Evolutionary conservation across 1,140 invertebrate species (phyloP), one percentile per base, ranked within the genome.

Genomic region (Drosophila nannoptera): DNA sequence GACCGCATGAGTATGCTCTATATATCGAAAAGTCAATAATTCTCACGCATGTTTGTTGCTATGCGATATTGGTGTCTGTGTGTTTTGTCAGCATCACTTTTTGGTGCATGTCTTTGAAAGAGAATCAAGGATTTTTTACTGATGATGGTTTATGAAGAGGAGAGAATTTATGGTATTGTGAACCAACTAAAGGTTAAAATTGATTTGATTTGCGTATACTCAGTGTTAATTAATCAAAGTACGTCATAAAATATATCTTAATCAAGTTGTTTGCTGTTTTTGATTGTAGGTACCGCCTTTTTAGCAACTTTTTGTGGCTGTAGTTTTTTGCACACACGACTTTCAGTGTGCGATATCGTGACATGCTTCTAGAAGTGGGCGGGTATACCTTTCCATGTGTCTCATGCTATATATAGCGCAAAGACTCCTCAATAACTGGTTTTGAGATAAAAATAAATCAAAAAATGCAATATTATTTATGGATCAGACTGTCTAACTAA

Each of bases 261-360:
- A 64, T 75, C 8, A 75, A 83, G 38, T 43, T 78, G 65, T 75
- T 66, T 59, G 36, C 45, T 56, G 49, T 75, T 45, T 77, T 63
- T 46, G 9, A 32, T 31, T 52, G 14, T 64, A 42, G 55, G 12
- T 49, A 68, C 60, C 56, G 42, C 11, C 14, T 38, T 48, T 22
- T 84, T 82, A 82, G 61, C 78, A 42, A 45, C 16, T 78, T 78
- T 78, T 63, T 83, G 71, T 71, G 78, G 75, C 75, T 82, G 52
- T 31, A 63, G 42, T 69, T 48, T 70, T 77, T 58, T 48, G 8
- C 42, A 31, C 32, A 48, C 72, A 71, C 67, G 72, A 80, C 43
- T 64, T 58, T 50, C n/a, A 35, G 49, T 35, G 48, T 42, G 36
- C 35, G 22, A 65, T 32, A 61, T 83, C 78, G 78, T 82, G 78